Evolutionary conservation across 1,140 invertebrate genomes (phyloP).

Genomic region (Idris sp.): DNA sequence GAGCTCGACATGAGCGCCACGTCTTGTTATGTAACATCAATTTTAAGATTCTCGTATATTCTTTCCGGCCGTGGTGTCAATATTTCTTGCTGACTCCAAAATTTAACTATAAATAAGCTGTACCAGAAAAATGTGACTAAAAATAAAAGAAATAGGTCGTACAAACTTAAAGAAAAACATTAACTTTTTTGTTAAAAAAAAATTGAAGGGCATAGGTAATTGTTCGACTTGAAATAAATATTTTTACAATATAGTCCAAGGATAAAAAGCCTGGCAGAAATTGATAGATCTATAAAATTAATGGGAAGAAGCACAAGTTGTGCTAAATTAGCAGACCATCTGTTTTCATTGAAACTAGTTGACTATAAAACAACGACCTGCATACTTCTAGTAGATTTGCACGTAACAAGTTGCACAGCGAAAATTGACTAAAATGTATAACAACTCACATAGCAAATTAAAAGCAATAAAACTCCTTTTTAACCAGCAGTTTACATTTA

Average conservation of each 20-base stretch:
- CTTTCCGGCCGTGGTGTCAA: constrained; percentile 45
- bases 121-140: too few species aligned
- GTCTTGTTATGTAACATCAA: constrained; percentile 38
- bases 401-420: constrained; percentile 47
- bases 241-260: constrained; percentile 9
- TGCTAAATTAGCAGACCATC: constrained; percentile 53
- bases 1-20: constrained; percentile 51
- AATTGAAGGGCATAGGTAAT: too few species aligned
- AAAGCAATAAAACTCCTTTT: constrained; percentile 45
- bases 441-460: constrained; percentile 38
- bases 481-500: constrained; percentile 33
- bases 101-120: too few species aligned
- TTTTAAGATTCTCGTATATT: constrained; percentile 13
- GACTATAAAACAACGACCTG: constrained; percentile 56
- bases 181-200: too few species aligned
- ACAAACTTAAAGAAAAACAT: too few species aligned
- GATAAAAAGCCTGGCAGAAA: constrained; percentile 24
- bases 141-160: too few species aligned
- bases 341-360: constrained; percentile 61
- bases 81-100: too few species aligned
- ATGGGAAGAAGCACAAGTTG: constrained; percentile 41
- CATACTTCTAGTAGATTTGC: constrained; percentile 55
- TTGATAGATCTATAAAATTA: constrained; percentile 54
- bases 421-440: constrained; percentile 55
- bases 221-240: too few species aligned